Evolutionary conservation across 2,888 invertebrate genomes (phyloP).

Genomic region (Pharmacophagus antenor): DNA sequence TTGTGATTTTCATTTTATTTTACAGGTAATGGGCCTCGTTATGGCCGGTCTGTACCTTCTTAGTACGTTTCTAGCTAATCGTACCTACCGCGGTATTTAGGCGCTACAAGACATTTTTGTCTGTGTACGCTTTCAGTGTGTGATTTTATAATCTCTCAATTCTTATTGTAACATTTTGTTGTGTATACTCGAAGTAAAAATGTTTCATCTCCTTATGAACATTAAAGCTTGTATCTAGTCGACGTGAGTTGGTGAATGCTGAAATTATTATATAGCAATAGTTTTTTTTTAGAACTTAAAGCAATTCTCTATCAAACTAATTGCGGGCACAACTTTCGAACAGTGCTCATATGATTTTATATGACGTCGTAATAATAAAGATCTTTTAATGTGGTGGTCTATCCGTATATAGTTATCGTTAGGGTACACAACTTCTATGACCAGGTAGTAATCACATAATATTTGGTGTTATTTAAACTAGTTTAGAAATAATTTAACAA

Average conservation of each 20-base stretch:
- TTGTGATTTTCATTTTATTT: slow-evolving; percentile 40
- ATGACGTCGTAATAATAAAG: too few relatives aligned
- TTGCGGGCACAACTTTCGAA: neutral
- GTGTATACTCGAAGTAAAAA: neutral
- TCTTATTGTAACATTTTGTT: neutral
- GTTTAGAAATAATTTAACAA: too few relatives aligned
- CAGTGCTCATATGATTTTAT: too few relatives aligned
- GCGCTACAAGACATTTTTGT: neutral
- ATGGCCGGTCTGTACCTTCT: slow-evolving; percentile 86
- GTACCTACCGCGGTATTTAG: slow-evolving; percentile 86
- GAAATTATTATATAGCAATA: neutral
- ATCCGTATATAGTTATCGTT: too few relatives aligned
- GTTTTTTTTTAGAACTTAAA: neutral
- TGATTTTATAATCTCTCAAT: neutral
- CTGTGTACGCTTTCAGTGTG: neutral
- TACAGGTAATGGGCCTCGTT: slow-evolving; percentile 88
- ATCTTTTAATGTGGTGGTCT: too few relatives aligned
- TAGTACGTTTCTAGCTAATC: slow-evolving; percentile 88
- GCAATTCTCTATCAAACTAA: too few relatives aligned
- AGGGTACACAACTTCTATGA: too few relatives aligned
- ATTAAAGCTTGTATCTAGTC: slow-evolving; percentile 3
- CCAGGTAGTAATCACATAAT: too few relatives aligned
- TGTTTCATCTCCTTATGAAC: neutral
- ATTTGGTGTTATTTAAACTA: too few relatives aligned
- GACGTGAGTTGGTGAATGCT: neutral